Conservation (phyloP, 2,113 vertebrate genomes). For the Anoura caudifer region DNA sequence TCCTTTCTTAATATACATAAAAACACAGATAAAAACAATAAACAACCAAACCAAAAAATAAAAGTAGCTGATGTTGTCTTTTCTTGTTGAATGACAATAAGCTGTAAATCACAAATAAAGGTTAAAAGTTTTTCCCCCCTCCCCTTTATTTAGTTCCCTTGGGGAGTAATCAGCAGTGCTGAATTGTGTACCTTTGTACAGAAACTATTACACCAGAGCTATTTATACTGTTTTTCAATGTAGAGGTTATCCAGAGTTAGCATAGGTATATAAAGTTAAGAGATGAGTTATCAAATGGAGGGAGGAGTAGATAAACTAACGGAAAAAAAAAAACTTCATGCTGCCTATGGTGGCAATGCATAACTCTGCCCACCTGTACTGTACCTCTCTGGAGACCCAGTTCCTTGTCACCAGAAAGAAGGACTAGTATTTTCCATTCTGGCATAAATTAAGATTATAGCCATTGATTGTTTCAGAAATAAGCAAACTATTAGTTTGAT, state of each 20-base stretch:
- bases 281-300: neutral
- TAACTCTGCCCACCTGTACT: neutral
- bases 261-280: neutral
- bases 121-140: neutral
- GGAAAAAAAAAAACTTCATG: neutral
- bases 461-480: constrained; percentile 10
- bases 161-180: neutral
- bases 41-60: neutral
- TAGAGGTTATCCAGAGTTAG: neutral
- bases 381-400: neutral
- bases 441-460: neutral
- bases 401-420: constrained; percentile 22
- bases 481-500: neutral
- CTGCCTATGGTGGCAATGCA: neutral
- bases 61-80: neutral
- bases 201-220: neutral
- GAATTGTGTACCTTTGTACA: neutral
- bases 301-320: neutral
- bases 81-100: neutral
- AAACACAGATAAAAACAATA: neutral
- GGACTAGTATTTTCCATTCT: constrained; percentile 63
- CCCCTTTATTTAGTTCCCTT: neutral
- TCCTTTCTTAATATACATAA: neutral
- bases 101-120: neutral
- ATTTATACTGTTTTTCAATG: neutral